These are phyloP conservation scores for Phrynocephalus versicolor DNA, from an alignment of 2,113 vertebrate genomes.

Conservation along the genomic window DNA sequence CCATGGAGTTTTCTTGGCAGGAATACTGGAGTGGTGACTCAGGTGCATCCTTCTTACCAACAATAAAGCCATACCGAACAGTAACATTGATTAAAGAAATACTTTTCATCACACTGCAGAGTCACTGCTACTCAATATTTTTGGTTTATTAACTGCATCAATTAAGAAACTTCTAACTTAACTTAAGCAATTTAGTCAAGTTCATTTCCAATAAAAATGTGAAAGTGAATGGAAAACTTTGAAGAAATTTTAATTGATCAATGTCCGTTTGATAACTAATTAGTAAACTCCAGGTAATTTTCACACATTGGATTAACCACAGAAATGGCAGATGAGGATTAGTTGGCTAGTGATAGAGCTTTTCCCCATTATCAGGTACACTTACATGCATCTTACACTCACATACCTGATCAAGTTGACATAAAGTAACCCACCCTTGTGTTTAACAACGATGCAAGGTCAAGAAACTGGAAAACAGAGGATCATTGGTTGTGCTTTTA, in stretches of 20 bases:
- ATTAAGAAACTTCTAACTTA: not conserved
- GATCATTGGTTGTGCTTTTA: too few relatives aligned
- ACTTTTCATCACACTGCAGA: slow-evolving; percentile 35
- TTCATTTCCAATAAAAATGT: not conserved
- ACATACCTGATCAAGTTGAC: not conserved
- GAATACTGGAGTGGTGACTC: slow-evolving; percentile 8
- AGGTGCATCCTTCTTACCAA: slow-evolving; percentile 48
- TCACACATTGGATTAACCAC: not conserved
- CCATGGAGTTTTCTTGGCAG: slow-evolving; percentile 22
- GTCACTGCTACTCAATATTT: slow-evolving; percentile 50
- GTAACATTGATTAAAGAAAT: slow-evolving; percentile 50
- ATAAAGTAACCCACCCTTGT: not conserved
- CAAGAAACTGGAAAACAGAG: too few relatives aligned
- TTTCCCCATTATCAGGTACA: not conserved
- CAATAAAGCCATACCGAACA: slow-evolving; percentile 40
- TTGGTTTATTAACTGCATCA: not conserved
- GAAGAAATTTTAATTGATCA: not conserved
- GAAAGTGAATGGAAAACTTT: not conserved
- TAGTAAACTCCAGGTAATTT: not conserved
- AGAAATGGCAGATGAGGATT: not conserved
- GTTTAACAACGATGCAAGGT: not conserved
- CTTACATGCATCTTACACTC: not conserved
- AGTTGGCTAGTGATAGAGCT: not conserved
- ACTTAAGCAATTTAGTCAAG: not conserved
- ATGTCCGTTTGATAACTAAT: not conserved